phyloP scores from a whole-genome alignment of 1,140 invertebrate genomes.

The Sinella curviseta region DNA sequence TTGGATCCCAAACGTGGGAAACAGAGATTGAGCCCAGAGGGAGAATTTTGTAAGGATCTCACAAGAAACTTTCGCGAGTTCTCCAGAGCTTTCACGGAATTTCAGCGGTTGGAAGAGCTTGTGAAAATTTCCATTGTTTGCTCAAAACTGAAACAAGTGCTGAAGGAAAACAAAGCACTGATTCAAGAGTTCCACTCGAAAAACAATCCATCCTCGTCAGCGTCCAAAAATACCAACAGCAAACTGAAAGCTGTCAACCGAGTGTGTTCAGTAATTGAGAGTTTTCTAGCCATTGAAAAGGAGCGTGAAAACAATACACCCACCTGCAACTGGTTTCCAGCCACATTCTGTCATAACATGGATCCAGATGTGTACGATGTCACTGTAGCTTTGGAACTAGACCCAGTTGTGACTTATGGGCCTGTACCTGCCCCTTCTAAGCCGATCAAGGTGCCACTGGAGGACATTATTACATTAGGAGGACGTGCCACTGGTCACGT shows the following conservation, averaged over 20 bases:
- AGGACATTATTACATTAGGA: background rate
- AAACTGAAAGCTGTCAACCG: background rate
- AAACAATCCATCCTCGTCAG: background rate
- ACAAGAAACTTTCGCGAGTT: conserved; percentile 35
- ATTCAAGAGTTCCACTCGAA: conserved; percentile 7
- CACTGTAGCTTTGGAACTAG: conserved; percentile 8
- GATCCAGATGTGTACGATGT: conserved; percentile 32
- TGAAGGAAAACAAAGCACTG: conserved; percentile 17
- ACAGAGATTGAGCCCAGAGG: background rate
- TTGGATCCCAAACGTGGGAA: background rate
- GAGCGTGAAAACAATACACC: background rate
- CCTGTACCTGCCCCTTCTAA: conserved; percentile 23
- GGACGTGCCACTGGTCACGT: background rate
- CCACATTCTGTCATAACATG: conserved; percentile 32
- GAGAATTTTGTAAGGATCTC: conserved; percentile 32
- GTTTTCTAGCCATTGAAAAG: background rate
- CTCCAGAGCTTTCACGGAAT: conserved; percentile 33
- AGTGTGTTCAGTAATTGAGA: background rate
- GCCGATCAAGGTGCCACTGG: background rate
- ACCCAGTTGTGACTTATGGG: conserved; percentile 31
- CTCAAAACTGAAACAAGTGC: conserved; percentile 35
- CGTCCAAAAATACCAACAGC: background rate
- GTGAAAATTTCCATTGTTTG: conserved; percentile 36
- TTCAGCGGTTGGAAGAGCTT: conserved; percentile 33
- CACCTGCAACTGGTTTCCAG: conserved; percentile 28